Base-by-base conservation (phyloP, 1,140 invertebrate genomes). In the Drosophila chauvacae region DNA sequence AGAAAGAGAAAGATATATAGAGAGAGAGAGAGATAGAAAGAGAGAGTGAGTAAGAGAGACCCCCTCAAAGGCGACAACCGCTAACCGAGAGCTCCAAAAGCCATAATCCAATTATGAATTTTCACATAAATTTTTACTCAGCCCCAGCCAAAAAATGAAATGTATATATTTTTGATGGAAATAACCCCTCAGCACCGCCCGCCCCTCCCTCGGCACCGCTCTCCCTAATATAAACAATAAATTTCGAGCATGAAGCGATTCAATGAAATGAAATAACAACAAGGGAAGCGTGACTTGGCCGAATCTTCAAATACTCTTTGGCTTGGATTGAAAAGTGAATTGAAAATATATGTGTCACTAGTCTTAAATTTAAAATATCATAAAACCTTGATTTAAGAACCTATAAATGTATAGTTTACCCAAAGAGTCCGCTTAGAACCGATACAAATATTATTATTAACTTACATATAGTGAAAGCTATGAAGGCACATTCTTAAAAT, bases 71-170 rank as follows among this genome's bases (percentile, higher is more conserved):
- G 65, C 76, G 65, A 58, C 81, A 86, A 84, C 84, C 84, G 68
- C 84, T 77, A 58, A 68, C 59, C 70, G 70, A 85, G 66, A 84
- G 58, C 79, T 82, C 61, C 74, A 79, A 86, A 79, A 79, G 79
- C 84, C 84, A 90, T 90, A 88, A 88, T 88, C 85, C 80, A 88
- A 88, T 88, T 88, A 88, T 88, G 84, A 84, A 85, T 88, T 88
- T 88, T 88, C 84, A 90, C 84, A 88, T 88, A 78, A 88, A 88
- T 88, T 90, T 80, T 51, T 77, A 86, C 70, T 53, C 83, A 79
- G 74, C 65, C 63, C 68, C 62, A 58, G 35, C 56, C 20, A 56
- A 65, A 55, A 42, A 50, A 14, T 33, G 18, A 44, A 60, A 68
- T 61, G 57, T 77, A 69, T 68, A 69, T 77, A 66, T 51, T 78